phyloP scores from a whole-genome alignment of 2,797 vertebrate genomes.

The Rhinichthys osculus region DNA sequence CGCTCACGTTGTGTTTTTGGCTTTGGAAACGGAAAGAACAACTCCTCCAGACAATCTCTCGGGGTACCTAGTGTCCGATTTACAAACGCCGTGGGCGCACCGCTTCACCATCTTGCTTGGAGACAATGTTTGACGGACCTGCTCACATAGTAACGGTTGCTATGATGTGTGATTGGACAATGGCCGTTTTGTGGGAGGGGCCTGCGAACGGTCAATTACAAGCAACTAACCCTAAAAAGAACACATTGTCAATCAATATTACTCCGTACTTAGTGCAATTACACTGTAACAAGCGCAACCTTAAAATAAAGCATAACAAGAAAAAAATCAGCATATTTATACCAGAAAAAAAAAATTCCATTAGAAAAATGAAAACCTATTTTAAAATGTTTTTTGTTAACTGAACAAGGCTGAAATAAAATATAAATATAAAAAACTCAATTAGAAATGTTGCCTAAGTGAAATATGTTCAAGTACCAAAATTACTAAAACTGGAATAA shows the following conservation, averaged over 20 bases:
- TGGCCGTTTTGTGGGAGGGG: too few species aligned
- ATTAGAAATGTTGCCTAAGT: not conserved
- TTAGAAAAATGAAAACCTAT: not conserved
- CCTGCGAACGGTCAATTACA: too few species aligned
- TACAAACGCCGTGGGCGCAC: too few species aligned
- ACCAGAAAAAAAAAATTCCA: not conserved
- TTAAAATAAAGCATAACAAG: not conserved
- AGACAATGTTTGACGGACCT: too few species aligned
- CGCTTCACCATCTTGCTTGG: too few species aligned
- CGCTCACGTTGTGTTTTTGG: too few species aligned
- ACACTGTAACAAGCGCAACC: not conserved
- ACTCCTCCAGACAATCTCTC: too few species aligned
- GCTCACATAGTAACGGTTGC: too few species aligned
- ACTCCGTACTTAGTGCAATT: not conserved
- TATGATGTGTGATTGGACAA: too few species aligned
- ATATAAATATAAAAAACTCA: not conserved
- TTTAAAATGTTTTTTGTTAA: not conserved
- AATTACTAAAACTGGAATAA: not conserved
- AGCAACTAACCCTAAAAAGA: not conserved
- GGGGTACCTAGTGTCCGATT: too few species aligned
- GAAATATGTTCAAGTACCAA: not conserved
- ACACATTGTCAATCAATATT: not conserved
- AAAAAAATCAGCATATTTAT: not conserved
- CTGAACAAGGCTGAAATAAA: not conserved
- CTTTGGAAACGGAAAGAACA: too few species aligned